Evolutionary conservation across 2,113 vertebrate genomes (phyloP).

Genomic region (Triplophysa rosa): DNA sequence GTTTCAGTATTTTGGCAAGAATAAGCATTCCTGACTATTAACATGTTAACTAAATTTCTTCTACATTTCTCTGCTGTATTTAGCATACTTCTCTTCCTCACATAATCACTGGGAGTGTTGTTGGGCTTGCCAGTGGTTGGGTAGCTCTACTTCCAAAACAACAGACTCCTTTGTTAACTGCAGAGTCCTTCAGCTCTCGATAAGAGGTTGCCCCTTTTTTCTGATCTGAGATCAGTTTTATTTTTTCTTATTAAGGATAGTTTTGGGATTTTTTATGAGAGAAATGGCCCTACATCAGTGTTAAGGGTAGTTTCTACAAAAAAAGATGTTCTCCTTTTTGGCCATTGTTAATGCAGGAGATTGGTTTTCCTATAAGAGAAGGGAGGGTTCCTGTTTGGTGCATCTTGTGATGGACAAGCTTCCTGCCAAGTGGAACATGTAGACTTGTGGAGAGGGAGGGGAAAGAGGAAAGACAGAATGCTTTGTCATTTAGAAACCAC

Average conservation of each 20-base stretch:
- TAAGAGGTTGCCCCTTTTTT: conserved; percentile 6
- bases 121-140: conserved; percentile 26
- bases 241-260: neutral
- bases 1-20: conserved; percentile 3
- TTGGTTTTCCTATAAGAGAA: conserved; percentile 33
- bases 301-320: conserved; percentile 18
- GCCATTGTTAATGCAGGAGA: conserved; percentile 35
- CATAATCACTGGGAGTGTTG: conserved; percentile 7
- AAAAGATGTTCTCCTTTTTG: conserved; percentile 1
- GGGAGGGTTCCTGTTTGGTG: conserved; percentile 37
- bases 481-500: conserved; percentile 27
- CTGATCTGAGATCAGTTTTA: conserved; percentile 33
- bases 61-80: conserved; percentile 15
- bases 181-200: conserved; percentile 9
- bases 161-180: conserved; percentile 48
- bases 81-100: conserved; percentile 29
- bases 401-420: conserved; percentile 32
- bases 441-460: neutral
- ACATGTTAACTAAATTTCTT: conserved; percentile 9
- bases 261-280: conserved; percentile 4
- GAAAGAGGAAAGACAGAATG: neutral
- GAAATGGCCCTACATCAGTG: neutral
- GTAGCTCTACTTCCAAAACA: conserved; percentile 43
- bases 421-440: conserved; percentile 34
- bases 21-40: conserved; percentile 17